Base-by-base conservation (phyloP, 2,797 vertebrate genomes). In the Halcyon chelicuti region DNA sequence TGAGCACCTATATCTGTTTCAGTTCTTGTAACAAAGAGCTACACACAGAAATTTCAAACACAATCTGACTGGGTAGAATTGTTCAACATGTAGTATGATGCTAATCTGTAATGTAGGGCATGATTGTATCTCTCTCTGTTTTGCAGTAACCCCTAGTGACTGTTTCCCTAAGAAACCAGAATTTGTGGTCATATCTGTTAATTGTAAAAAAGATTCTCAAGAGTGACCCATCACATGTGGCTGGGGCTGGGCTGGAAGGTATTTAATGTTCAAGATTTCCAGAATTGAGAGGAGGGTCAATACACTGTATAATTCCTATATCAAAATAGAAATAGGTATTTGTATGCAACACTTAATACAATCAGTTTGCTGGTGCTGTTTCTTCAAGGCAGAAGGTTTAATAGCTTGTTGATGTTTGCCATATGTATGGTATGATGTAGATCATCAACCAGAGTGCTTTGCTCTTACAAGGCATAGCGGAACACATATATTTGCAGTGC, bases 351-450 rank as follows among this genome's bases (percentile, higher is more conserved):
- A 81, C 70, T 21, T 79, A 60, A 77, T 71, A 29, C 35, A 51
- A 20, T 42, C 61, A 54, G 21, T 73, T 90, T 67, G 9, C 23
- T 88, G 18, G 17, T 83, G 42, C 5, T 92, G 26, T 82, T 88
- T 88, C 78, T 90, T 86, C 66, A 91, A 94, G 76, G 73, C 37
- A 92, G 28, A 8, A 83, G 55, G 39, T 90, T 94, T 77, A 90
- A 74, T 62, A 82, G 28, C 47, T 71, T 75, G 58, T 80, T 95
- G 62, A 95, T 92, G 37, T 16, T 93, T 96, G 47, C 90, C 83
- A 93, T 87, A 80, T 88, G 52, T 67, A 46, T 5, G 13, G 28
- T 37, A 47, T 90, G 70, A 95, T 75, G 54, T 39, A 83, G 76
- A 83, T 63, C 46, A 83, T 81, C 86, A 90, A 12, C 47, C 94